A percentile compares a stretch with the other conserved stretches of the same genome.
Conservation (phyloP, 2,888 invertebrate genomes). For the Amiota communis region DNA sequence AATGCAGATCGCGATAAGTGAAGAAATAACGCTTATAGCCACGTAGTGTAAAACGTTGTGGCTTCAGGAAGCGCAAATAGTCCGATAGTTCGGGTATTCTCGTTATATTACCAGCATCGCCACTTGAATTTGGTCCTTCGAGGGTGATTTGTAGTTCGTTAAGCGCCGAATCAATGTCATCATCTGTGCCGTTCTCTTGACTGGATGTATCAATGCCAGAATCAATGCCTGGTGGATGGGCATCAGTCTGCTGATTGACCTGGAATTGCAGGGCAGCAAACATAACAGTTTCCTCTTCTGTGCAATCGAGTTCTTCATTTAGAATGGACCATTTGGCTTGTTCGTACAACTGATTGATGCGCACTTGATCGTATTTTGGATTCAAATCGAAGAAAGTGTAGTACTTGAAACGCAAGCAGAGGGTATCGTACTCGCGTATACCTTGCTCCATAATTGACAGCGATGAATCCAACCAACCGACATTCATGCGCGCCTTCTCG, state of each 20-base stretch:
- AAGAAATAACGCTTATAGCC: constrained; percentile 97
- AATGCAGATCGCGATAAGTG: constrained; percentile 93
- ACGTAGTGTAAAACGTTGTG: constrained; percentile 95
- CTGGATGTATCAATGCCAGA: constrained; percentile 57
- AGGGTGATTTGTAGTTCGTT: constrained; percentile 93
- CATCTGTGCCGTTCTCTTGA: constrained; percentile 77
- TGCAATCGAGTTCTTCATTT: constrained; percentile 98
- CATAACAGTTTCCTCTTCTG: constrained; percentile 98
- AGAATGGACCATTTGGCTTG: constrained; percentile 98
- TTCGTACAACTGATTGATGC: constrained; percentile 99
- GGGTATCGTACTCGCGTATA: constrained; percentile 91
- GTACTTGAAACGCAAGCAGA: constrained; percentile 96
- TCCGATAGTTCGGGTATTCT: constrained; percentile 96
- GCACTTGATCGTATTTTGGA: constrained; percentile 93
- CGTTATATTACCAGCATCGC: constrained; percentile 86
- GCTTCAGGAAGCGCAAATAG: constrained; percentile 93
- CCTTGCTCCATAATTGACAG: constrained; percentile 99
- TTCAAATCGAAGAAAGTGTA: constrained; percentile 98
- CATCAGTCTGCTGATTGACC: constrained; percentile 83
- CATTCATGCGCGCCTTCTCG: constrained; percentile 94
- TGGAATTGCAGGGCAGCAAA: constrained; percentile 97
- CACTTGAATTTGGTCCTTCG: constrained; percentile 82
- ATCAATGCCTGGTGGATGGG: constrained; percentile 60
- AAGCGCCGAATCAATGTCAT: constrained; percentile 96
- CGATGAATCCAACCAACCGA: constrained; percentile 97